Base-by-base conservation (phyloP, 2,113 vertebrate genomes). In the Balaenoptera acutorostrata region DNA sequence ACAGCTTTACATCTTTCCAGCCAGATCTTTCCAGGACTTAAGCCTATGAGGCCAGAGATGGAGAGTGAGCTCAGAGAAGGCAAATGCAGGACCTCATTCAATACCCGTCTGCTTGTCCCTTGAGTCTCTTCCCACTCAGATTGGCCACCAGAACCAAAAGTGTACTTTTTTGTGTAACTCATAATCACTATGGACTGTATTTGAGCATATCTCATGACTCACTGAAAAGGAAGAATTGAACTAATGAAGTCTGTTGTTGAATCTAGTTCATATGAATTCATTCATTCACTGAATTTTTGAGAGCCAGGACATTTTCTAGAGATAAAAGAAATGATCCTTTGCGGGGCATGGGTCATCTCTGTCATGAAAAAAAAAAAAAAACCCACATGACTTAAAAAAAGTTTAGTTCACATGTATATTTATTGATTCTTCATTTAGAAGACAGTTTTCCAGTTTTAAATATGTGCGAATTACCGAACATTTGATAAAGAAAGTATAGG, bases 1-100 rank as follows among this genome's bases (percentile, higher is more conserved):
- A 66, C 90, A 98, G 98, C 81, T 88, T 98, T 98, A 96, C 80
- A 97, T 97, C 97, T 98, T 98, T 1, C 11, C 93, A 98, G 97
- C 93, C 92, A 97, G 92, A 95, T 11, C 49, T 96, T 97, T 93
- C 75, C 86, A 92, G 46, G 83, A 92, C 95, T 98, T 97, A 94
- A 97, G 97, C 80, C 49, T n/a, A 36, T 94, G 61, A 94, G 66
- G 88, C n/a, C 61, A 61, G 72, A 96, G 55, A 87, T 66, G 77
- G 80, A 84, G n/a, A 85, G 13, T 33, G 83, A 96, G 41, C 57
- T 75, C 55, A 83, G 39, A 17, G 41, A 87, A 88, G 36, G 36
- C 8, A 75, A 80, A 69, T 7, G 3, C 41, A 92, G 31, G 27
- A 12, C 5, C 23, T 46, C 1, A 66, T 55, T 27, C 14, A 41